phyloP scores from a whole-genome alignment of 2,113 vertebrate species.

The Gobio gobio region DNA sequence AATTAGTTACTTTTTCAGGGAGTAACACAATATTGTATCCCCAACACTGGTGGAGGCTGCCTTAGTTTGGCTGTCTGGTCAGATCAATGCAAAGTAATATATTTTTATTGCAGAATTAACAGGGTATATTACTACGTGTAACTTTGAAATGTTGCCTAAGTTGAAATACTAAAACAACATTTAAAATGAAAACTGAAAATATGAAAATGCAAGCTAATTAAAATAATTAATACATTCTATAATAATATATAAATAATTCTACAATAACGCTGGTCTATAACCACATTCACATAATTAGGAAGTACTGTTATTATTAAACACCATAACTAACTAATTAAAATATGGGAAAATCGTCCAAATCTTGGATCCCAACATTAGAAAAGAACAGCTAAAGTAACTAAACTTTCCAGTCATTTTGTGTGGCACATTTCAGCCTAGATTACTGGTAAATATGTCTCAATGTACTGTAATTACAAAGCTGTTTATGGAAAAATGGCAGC shows the following conservation, averaged over 20 bases:
- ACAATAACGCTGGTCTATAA: neutral
- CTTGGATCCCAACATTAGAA: neutral
- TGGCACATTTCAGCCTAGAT: neutral
- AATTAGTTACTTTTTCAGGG: too few relatives aligned
- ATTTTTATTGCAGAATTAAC: too few relatives aligned
- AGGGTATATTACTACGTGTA: too few relatives aligned
- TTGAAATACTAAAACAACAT: neutral
- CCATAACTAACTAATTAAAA: neutral
- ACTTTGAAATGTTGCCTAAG: too few relatives aligned
- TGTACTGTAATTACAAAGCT: neutral
- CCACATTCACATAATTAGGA: neutral
- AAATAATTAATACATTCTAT: neutral
- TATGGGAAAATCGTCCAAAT: neutral
- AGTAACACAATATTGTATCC: too few relatives aligned
- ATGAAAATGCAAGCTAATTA: neutral
- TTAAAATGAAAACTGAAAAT: neutral
- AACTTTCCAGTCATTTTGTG: neutral
- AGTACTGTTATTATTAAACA: neutral
- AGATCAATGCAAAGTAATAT: too few relatives aligned
- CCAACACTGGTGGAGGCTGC: too few relatives aligned
- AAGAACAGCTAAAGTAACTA: neutral
- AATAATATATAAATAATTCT: neutral
- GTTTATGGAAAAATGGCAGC: neutral
- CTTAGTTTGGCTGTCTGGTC: too few relatives aligned
- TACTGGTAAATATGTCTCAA: neutral